Evolutionary conservation across 2,888 invertebrate genomes (phyloP), one percentile per base, ranked within the genome.

Genomic region (Leptarthrus brevirostris): DNA sequence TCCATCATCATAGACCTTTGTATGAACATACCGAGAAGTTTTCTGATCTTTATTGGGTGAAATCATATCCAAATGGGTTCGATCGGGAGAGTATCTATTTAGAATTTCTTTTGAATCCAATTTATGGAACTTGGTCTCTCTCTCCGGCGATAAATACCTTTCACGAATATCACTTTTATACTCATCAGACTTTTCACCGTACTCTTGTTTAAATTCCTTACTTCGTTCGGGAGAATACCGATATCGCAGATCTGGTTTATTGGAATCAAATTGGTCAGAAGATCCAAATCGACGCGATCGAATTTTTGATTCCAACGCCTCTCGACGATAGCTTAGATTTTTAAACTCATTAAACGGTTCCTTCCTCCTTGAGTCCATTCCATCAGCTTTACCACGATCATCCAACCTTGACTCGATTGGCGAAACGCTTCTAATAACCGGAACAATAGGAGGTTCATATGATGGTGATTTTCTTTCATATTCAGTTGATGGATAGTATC

Each of bases 241-340:
- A 2, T 64, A 70, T 44, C 73, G 71, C 10, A 74, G 61, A 12
- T 73, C 74, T 5, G 75, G 30, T 18, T 86, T 86, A 80, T 86
- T 83, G n/a, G n/a, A n/a, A 83, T 88, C 86, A 78, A 87, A 86
- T 81, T 90, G 81, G 58, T 79, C 80, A 0, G 76, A 77, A 14
- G 83, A 81, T 83, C 83, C 78, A 85, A 82, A 82, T 2, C 83
- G 80, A 56, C 92, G 87, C 30, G 90, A 90, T 74, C 91, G 89
- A 58, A 93, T 88, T 75, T 93, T 87, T 0, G 93, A 93, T 82
- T 94, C 93, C 14, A 94, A 85, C 44, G 92, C 87, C 76, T 93
- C 91, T 14, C 93, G 87, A 66, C 93, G 86, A 30, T 92, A 90
- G 80, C 93, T 92, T 74, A 93, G 81, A 80, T 92, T 91, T 78